Evolutionary conservation across 2,113 vertebrate species (phyloP).

Genomic region (Cinclus mexicanus): DNA sequence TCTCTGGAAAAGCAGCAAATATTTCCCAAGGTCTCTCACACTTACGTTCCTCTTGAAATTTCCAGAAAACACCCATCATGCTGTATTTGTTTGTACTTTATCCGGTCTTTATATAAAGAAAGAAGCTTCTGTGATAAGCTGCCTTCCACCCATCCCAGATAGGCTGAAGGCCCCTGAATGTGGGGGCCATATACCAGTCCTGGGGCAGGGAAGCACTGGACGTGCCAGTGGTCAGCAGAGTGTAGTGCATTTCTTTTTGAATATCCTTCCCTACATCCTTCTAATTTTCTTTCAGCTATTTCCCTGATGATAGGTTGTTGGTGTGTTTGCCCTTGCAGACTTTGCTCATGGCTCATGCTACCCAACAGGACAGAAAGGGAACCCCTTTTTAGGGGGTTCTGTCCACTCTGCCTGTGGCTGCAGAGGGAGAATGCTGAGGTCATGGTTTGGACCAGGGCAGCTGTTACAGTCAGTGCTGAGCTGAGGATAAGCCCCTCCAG

Average conservation of each 20-base stretch:
- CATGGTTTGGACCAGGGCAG: neutral
- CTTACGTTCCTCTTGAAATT: neutral
- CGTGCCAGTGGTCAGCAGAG: neutral
- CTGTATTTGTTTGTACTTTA: neutral
- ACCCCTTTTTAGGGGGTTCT: neutral
- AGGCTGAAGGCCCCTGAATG: accelerated
- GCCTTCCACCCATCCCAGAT: neutral
- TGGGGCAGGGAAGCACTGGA: accelerated
- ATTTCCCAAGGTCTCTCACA: neutral
- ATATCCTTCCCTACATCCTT: neutral
- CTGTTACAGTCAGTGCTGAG: neutral
- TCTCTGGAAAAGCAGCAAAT: neutral
- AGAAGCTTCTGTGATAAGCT: neutral
- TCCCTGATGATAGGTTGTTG: neutral
- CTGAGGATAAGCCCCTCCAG: neutral
- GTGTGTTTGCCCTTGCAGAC: neutral
- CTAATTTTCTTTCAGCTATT: neutral
- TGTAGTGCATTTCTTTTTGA: neutral
- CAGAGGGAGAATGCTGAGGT: neutral
- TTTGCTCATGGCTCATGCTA: neutral
- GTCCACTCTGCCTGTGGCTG: neutral
- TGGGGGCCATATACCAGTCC: neutral
- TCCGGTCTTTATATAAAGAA: neutral
- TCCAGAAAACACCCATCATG: neutral
- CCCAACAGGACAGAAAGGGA: neutral